Evolutionary conservation across 2,888 invertebrate genomes (phyloP).

Genomic region (Diplolepis rosae): DNA sequence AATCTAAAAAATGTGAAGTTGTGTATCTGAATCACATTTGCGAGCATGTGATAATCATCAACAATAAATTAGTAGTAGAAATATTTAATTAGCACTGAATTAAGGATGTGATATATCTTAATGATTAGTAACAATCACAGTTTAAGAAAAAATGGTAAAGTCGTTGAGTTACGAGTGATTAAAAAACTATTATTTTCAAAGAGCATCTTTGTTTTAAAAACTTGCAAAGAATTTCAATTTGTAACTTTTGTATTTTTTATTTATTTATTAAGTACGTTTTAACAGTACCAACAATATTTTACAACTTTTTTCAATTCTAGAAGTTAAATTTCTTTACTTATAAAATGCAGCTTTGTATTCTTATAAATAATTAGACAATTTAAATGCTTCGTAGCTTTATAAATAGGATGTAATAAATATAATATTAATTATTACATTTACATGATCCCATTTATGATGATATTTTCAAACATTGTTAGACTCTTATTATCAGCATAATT

Average conservation of each 20-base stretch:
- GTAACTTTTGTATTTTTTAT: not conserved
- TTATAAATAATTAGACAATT: not conserved
- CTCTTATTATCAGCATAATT: not conserved
- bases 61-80: constrained; percentile 9
- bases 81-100: constrained; percentile 24
- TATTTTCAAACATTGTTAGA: not conserved
- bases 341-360: not conserved
- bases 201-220: no score
- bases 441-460: not conserved
- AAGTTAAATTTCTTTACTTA: not conserved
- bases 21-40: not conserved
- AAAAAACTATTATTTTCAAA: not conserved
- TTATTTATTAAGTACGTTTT: no score
- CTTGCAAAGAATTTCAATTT: not conserved
- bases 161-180: not conserved
- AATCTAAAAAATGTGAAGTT: not conserved
- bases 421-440: not conserved
- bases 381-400: not conserved
- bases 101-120: constrained; percentile 17
- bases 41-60: constrained; percentile 11
- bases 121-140: not conserved
- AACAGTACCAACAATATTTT: no score
- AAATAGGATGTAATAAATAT: not conserved
- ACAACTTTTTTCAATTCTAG: not conserved
- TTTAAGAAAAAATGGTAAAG: not conserved